Evolutionary conservation across 2,113 vertebrate genomes (phyloP).

Genomic region (Apeltes quadracus): DNA sequence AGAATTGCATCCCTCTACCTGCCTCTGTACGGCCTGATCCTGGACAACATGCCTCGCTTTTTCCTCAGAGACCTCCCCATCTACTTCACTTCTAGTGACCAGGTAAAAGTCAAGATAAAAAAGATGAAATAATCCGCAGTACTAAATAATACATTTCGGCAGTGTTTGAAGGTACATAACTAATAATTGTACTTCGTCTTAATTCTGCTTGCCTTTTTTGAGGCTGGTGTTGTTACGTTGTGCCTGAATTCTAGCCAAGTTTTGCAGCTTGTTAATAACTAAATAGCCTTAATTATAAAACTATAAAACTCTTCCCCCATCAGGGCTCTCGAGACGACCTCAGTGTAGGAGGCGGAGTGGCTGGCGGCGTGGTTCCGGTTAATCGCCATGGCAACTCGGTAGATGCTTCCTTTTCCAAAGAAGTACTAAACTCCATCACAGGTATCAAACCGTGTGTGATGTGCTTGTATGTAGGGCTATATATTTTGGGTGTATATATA

Average conservation of each 20-base stretch:
- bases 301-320: background rate
- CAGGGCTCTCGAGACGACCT: conserved; percentile 96
- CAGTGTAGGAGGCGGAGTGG: conserved; percentile 85
- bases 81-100: conserved; percentile 90
- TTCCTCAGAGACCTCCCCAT: conserved; percentile 95
- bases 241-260: background rate
- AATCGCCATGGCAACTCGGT: conserved; percentile 91
- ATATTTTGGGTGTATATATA: conserved; percentile 2
- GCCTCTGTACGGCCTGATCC: conserved; percentile 95
- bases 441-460: conserved; percentile 76
- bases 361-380: conserved; percentile 79
- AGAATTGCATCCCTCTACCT: conserved; percentile 95
- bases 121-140: background rate
- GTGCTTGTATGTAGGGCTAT: background rate
- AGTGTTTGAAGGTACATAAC: background rate
- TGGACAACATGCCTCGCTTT: conserved; percentile 98
- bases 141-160: background rate
- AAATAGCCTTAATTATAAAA: background rate
- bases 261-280: background rate
- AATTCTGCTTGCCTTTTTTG: background rate
- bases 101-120: conserved; percentile 78
- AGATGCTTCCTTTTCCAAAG: conserved; percentile 96
- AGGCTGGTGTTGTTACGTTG: background rate
- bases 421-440: conserved; percentile 98
- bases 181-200: too few species aligned